Base-by-base conservation (phyloP, 2,113 vertebrate genomes). In the Zosterops hypoxanthus region DNA sequence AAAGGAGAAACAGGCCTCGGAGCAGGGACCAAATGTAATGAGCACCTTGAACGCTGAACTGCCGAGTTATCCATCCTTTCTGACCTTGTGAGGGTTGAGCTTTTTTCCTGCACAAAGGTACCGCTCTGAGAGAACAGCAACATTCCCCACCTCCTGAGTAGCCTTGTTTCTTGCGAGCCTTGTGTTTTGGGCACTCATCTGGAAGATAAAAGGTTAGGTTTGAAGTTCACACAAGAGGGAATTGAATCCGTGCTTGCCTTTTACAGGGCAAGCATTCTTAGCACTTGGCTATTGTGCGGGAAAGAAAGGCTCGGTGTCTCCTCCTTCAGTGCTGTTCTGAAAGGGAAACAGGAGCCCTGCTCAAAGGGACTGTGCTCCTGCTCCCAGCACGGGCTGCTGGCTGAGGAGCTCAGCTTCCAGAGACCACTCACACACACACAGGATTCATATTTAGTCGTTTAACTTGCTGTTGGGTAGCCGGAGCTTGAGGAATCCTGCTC, bases 191-290 rank as follows among this genome's bases (percentile, higher is more conserved):
- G 88, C 56, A 86, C 82, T 96, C 88, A 90, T 77, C 91, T 92
- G 82, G 80, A 94, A 96, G 95, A 92, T 84, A 72, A 95, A 93
- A 94, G 88, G 66, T 83, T 22, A 83, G 44, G 52, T 92, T 92
- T 94, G 86, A 94, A 95, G 91, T 90, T 96, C 86, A 94, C 71
- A 93, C 53, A 69, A 92, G 88, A 92, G 33, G 68, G 92, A 95
- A 88, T 86, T 90, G 75, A 97, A 92, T 90, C 79, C 6, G 28
- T 53, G 80, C 80, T 95, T 92, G 77, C 83, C 83, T 94, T 94
- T 94, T 86, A 66, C 28, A 78, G 69, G 91, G 89, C 81, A 86
- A 78, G 77, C 55, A 14, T 94, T 92, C 86, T 92, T 59, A 69
- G 50, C 50, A 78, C 82, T 86, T 86, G 88, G 82, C 82, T 93